phyloP scores from a whole-genome alignment of 2,888 invertebrate genomes.

The Argyra leucocephala region DNA sequence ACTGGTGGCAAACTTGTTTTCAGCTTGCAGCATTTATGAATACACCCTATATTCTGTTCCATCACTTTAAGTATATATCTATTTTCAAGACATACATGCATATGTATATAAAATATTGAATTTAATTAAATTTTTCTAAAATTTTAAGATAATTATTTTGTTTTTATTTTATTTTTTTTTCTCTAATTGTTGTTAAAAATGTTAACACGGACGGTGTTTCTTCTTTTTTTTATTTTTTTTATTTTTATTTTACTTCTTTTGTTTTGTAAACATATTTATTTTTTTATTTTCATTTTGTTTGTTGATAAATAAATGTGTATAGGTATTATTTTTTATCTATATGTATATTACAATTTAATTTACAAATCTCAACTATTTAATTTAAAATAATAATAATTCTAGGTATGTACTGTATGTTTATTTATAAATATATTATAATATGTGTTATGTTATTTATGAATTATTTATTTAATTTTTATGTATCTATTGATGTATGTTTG shows the following conservation, averaged over 20 bases:
- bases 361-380: neutral
- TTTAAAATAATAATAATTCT: neutral
- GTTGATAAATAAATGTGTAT: no score
- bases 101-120: no score
- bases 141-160: neutral
- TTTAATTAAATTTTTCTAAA: constrained; percentile 5
- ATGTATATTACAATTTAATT: neutral
- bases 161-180: neutral
- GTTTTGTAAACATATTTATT: neutral
- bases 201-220: neutral
- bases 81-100: no score
- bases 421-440: no score
- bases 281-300: neutral
- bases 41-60: no score
- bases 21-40: no score
- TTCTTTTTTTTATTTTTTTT: neutral
- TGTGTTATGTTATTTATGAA: no score
- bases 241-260: neutral
- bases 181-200: neutral
- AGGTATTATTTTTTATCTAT: neutral
- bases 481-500: no score
- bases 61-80: no score
- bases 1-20: no score
- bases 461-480: no score
- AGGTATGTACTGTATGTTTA: no score